A percentile compares a stretch with the other conserved stretches of the same genome.
phyloP scores from a whole-genome alignment of 2,888 invertebrate genomes.

The Gari tellinella region DNA sequence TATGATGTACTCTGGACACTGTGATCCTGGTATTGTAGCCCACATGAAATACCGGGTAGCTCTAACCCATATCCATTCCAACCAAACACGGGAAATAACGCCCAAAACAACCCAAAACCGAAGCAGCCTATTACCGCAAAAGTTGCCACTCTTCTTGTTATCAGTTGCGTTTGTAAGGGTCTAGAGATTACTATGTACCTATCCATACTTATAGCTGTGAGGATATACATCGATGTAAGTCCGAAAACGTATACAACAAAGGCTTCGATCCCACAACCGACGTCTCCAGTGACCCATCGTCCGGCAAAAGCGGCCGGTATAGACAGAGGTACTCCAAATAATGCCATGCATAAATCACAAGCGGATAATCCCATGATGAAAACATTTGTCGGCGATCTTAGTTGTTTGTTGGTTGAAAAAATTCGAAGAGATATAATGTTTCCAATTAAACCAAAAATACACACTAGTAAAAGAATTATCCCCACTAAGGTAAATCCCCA shows the following conservation, averaged over 20 bases:
- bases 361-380: conserved; percentile 69
- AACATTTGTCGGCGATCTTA: conserved; percentile 70
- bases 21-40: conserved; percentile 58
- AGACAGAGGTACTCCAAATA: conserved; percentile 50
- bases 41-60: conserved; percentile 64
- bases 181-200: conserved; percentile 74
- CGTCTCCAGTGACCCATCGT: conserved; percentile 50
- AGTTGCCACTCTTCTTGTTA: conserved; percentile 62
- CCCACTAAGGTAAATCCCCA: conserved; percentile 28
- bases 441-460: conserved; percentile 46
- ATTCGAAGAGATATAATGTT: conserved; percentile 59
- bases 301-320: conserved; percentile 52
- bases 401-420: conserved; percentile 61
- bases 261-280: conserved; percentile 64
- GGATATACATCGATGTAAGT: conserved; percentile 67
- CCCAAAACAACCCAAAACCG: conserved; percentile 67
- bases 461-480: conserved; percentile 17
- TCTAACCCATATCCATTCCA: conserved; percentile 73
- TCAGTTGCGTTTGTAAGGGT: conserved; percentile 59
- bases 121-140: conserved; percentile 49
- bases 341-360: conserved; percentile 67
- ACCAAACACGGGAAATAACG: conserved; percentile 68
- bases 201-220: conserved; percentile 72
- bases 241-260: conserved; percentile 74
- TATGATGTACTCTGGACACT: conserved; percentile 58